Conservation (phyloP, 2,888 invertebrate genomes). For the Diaphora mendica region DNA sequence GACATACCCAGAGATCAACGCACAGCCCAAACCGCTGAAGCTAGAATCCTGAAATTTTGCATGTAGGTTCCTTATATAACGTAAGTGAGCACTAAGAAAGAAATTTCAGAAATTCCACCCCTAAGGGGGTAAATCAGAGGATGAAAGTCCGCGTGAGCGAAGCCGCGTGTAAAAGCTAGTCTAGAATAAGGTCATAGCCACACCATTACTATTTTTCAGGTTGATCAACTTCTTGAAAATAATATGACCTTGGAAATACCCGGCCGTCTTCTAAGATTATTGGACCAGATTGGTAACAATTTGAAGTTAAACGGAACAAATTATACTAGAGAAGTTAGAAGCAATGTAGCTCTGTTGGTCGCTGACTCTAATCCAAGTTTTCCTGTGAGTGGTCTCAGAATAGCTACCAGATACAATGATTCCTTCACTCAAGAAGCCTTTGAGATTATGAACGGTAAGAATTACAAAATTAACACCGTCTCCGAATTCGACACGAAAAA, state of each 20-base stretch:
- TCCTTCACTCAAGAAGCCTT: constrained; percentile 67
- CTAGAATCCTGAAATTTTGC: no score
- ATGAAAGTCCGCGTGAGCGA: no score
- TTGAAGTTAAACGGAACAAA: constrained; percentile 65
- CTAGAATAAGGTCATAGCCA: background rate
- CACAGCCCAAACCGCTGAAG: no score
- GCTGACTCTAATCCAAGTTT: constrained; percentile 64
- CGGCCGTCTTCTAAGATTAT: constrained; percentile 66
- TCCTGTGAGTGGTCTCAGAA: constrained; percentile 72
- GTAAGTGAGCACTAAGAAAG: no score
- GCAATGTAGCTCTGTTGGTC: constrained; percentile 74
- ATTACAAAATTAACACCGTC: background rate
- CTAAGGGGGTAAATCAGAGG: no score
- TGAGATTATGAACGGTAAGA: constrained; percentile 68
- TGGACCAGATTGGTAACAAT: constrained; percentile 70
- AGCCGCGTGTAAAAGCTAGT: no score
- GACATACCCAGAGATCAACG: no score
- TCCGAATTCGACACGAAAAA: no score
- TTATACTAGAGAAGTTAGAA: constrained; percentile 57
- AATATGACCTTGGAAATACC: constrained; percentile 67
- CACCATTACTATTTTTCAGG: constrained; percentile 54
- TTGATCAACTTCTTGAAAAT: constrained; percentile 66
- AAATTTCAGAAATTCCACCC: no score
- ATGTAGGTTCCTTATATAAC: no score
- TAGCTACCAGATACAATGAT: constrained; percentile 61